Base-by-base conservation (phyloP, 1,140 invertebrate genomes). In the Monomorium pharaonis region DNA sequence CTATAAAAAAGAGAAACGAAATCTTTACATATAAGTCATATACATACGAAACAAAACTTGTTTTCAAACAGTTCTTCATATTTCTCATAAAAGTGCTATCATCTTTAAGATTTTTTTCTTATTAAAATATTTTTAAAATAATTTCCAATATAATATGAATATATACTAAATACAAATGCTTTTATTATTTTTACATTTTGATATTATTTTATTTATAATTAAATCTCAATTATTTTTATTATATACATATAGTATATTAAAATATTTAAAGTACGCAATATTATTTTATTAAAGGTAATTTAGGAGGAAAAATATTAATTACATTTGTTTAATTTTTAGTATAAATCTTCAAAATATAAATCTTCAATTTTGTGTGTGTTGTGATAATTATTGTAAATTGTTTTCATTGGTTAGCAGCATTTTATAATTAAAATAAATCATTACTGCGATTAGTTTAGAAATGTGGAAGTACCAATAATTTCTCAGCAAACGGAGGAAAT, bases 381-480 rank as follows among this genome's bases (percentile, higher is more conserved):
- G 10, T 42, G 7, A 56, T 56, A 33, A n/a, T 18, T 30, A 69
- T 18, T 9, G 42, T 24, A 81, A 62, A 37, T 63, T 6, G 51
- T 49, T 62, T 47, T 16, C n/a, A 42, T 49, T 27, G 0, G 3
- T 47, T 47, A 30, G 4, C 21, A 24, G 6, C 16, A 5, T 69
- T 16, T 60, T 54, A 18, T n/a, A n/a, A n/a, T n/a, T n/a, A 80
- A 42, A 80, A 58, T 74, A 47, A 69, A 54, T 6, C 16, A n/a
- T 78, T 21, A 18, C 30, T 24, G 33, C 30, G 12, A 72, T 83
- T 42, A 18, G 27, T 27, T 77, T 33, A 33, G 10, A 37, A n/a
- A n/a, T 58, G 14, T 18, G 27, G 12, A 24, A 74, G 16, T 47
- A 16, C 1, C 37, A 54, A 78, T 69, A 69, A 86, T 80, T 70